Conservation (phyloP, 2,113 vertebrate genomes). For the Colossoma macropomum region DNA sequence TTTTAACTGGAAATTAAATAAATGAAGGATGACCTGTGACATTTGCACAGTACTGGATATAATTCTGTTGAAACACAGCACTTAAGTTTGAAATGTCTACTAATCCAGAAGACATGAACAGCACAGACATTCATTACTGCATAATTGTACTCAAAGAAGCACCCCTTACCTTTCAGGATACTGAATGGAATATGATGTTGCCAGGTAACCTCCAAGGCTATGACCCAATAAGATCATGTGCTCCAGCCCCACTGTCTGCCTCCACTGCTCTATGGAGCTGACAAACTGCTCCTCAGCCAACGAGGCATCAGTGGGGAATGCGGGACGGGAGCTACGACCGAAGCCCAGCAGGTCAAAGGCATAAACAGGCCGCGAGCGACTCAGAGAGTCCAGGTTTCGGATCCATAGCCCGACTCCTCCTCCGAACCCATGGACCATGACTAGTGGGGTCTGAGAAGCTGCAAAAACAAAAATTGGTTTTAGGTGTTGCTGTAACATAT, state of each 20-base stretch:
- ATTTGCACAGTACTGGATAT: no score
- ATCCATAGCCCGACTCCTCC: slow-evolving; percentile 90
- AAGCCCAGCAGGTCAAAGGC: slow-evolving; percentile 90
- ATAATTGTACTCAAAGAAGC: no score
- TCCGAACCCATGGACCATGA: slow-evolving; percentile 92
- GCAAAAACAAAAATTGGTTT: background rate
- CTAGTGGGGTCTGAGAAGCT: slow-evolving; percentile 81
- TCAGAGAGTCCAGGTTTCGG: slow-evolving; percentile 84
- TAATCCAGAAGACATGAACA: no score
- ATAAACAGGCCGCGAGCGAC: slow-evolving; percentile 74
- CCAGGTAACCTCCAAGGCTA: slow-evolving; percentile 83
- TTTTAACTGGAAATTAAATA: no score
- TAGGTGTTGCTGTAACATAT: no score
- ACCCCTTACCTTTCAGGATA: slow-evolving; percentile 82
- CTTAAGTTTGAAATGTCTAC: no score
- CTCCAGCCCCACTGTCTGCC: slow-evolving; percentile 79
- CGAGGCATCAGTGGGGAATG: slow-evolving; percentile 80
- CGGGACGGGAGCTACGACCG: slow-evolving; percentile 86
- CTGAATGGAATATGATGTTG: slow-evolving; percentile 83
- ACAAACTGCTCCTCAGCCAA: slow-evolving; percentile 87
- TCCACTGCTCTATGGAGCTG: slow-evolving; percentile 85
- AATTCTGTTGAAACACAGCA: no score
- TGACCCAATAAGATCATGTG: slow-evolving; percentile 86
- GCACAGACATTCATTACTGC: no score
- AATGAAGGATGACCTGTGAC: no score